Evolutionary conservation across 2,888 invertebrate species (phyloP).

Genomic region (Hirudinaria manillensis): DNA sequence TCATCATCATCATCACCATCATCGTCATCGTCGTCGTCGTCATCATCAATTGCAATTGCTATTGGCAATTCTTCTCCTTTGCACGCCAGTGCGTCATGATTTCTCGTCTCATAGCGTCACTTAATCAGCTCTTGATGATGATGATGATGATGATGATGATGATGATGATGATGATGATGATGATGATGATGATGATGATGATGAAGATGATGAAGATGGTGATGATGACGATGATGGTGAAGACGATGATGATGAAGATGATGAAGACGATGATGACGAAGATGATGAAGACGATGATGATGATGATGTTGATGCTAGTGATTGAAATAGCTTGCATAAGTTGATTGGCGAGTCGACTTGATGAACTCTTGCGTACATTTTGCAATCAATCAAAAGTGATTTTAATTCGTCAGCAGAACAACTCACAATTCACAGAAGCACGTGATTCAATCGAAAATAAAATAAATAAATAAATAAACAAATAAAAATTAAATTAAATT

Average conservation of each 20-base stretch:
- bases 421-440: no score
- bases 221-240: slow-evolving; percentile 19
- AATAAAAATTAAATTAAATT: no score
- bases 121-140: background rate
- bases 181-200: slow-evolving; percentile 27
- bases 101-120: no score
- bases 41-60: background rate
- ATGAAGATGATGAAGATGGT: slow-evolving; percentile 14
- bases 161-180: slow-evolving; percentile 25
- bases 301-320: background rate
- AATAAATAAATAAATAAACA: no score
- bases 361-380: no score
- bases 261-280: background rate
- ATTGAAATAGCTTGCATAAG: background rate
- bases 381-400: no score
- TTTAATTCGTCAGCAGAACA: no score
- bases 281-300: slow-evolving; percentile 11
- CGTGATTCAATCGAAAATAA: no score
- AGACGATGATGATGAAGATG: slow-evolving; percentile 14
- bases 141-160: slow-evolving; percentile 22
- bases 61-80: no score
- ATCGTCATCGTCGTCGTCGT: slow-evolving; percentile 17
- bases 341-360: no score
- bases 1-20: slow-evolving; percentile 34
- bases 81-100: no score